A percentile compares a stretch with the other conserved stretches of the same genome.
phyloP scores from a whole-genome alignment of 2,113 vertebrate species.

The Chionis minor region DNA sequence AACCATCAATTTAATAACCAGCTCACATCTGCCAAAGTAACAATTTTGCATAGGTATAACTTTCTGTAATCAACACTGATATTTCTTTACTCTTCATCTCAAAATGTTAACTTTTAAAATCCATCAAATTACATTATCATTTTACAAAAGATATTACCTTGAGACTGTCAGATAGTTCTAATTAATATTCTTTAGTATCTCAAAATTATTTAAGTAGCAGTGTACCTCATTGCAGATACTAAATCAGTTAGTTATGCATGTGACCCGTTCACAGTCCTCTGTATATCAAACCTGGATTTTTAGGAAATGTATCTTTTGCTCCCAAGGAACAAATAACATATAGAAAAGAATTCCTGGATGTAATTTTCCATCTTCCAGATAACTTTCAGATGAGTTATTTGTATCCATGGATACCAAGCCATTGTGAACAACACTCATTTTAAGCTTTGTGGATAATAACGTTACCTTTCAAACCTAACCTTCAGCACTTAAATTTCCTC shows the following conservation, averaged over 20 bases:
- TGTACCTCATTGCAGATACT: background rate
- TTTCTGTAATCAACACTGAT: background rate
- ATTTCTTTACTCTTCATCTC: background rate
- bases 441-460: background rate
- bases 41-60: background rate
- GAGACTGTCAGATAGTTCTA: background rate
- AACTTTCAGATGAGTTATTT: background rate
- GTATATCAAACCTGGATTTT: background rate
- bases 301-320: background rate
- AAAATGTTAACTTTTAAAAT: background rate
- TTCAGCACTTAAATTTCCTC: background rate
- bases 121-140: background rate
- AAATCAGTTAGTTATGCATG: background rate
- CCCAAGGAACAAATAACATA: background rate
- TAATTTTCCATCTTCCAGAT: background rate
- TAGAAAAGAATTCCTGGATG: background rate
- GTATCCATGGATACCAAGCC: constrained; percentile 2
- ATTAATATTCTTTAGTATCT: background rate
- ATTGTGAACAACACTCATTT: background rate
- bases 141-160: background rate
- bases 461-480: background rate
- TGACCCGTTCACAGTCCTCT: too few relatives aligned
- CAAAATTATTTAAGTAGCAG: background rate
- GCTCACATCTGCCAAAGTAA: background rate
- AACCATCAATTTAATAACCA: background rate